phyloP scores from a whole-genome alignment of 1,140 invertebrate genomes.

The Eriocheir sinensis region DNA sequence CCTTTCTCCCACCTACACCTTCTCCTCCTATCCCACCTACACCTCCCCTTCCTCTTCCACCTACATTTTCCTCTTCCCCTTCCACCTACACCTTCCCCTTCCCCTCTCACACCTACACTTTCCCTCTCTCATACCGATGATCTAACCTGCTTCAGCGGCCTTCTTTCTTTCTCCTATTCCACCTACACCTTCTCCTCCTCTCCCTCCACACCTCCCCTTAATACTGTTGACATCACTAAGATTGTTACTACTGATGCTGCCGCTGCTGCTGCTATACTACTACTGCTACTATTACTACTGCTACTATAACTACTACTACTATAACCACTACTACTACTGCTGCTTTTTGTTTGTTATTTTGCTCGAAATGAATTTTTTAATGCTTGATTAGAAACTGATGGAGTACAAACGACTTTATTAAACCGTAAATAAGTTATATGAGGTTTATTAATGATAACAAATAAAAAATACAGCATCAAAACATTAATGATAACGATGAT shows the following conservation, averaged over 20 bases:
- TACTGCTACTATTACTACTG: background rate
- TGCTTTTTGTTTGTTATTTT: too few relatives aligned
- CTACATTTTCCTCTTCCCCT: too few relatives aligned
- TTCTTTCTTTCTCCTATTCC: background rate
- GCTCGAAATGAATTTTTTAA: too few relatives aligned
- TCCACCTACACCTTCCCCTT: background rate
- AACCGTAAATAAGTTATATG: too few relatives aligned
- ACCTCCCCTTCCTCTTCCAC: background rate
- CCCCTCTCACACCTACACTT: slow-evolving; percentile 28
- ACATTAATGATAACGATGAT: too few relatives aligned
- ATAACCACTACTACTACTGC: background rate
- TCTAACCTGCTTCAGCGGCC: too few relatives aligned
- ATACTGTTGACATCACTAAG: too few relatives aligned
- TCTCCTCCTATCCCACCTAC: background rate
- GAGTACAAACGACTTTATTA: too few relatives aligned
- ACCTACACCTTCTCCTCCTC: background rate
- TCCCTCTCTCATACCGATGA: slow-evolving; percentile 18
- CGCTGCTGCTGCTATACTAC: background rate
- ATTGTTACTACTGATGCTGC: background rate
- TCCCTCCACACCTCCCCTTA: background rate
- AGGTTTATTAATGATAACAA: too few relatives aligned
- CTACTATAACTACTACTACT: background rate
- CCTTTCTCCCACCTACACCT: background rate
- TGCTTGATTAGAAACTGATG: too few relatives aligned
- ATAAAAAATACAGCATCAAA: too few relatives aligned